A percentile compares a stretch with the other conserved stretches of the same genome.
Evolutionary conservation across 2,888 invertebrate species (phyloP).

Genomic region (Geotrupes spiniger): DNA sequence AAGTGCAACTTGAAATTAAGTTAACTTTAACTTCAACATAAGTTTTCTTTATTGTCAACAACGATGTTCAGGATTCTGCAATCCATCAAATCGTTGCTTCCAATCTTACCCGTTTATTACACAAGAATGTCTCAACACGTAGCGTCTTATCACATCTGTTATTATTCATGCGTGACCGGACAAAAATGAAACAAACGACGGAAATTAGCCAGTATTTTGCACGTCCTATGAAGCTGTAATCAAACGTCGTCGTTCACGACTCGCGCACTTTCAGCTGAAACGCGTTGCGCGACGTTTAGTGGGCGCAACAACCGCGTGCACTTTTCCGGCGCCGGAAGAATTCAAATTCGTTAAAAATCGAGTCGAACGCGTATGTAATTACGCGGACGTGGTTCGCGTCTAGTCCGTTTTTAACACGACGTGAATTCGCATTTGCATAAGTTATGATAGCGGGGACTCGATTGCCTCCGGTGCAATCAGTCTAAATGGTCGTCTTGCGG

Average conservation of each 20-base stretch:
- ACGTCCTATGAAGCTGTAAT: slow-evolving; percentile 13
- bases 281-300: slow-evolving; percentile 2
- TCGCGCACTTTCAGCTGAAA: slow-evolving; percentile 1
- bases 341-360: slow-evolving; percentile 9
- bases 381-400: slow-evolving; percentile 9
- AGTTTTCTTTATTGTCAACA: too few relatives aligned
- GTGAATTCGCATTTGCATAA: slow-evolving; percentile 14
- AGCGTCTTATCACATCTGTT: not conserved
- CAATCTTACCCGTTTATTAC: slow-evolving; percentile 3
- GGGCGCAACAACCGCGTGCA: slow-evolving; percentile 7
- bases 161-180: not conserved
- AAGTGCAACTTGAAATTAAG: too few relatives aligned
- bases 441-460: slow-evolving; percentile 2
- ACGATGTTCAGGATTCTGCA: too few relatives aligned
- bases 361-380: slow-evolving; percentile 12
- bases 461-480: slow-evolving; percentile 6
- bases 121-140: not conserved
- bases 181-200: not conserved
- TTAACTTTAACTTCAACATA: too few relatives aligned
- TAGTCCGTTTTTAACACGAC: slow-evolving; percentile 15
- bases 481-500: not conserved
- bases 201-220: slow-evolving; percentile 7
- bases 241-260: not conserved
- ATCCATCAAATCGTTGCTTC: slow-evolving; percentile 2
- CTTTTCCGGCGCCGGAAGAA: slow-evolving; percentile 4